A percentile compares a stretch with the other conserved stretches of the same genome.
Conservation (phyloP, 2,113 vertebrate genomes). For the Xiphophorus maculatus region DNA sequence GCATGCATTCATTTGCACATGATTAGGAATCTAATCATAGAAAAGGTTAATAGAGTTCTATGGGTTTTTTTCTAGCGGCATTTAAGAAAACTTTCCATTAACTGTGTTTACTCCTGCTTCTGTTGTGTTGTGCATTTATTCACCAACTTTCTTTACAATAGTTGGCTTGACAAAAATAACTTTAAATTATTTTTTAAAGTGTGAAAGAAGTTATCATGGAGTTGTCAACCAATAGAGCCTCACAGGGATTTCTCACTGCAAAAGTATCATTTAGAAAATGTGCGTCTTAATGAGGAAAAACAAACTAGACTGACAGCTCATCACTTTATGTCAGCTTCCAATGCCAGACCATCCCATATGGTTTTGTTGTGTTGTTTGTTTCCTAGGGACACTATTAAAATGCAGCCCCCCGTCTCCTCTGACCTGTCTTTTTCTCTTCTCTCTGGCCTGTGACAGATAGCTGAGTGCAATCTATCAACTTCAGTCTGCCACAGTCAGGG, state of each 20-base stretch:
- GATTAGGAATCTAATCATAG: slow-evolving; percentile 61
- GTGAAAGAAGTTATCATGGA: slow-evolving; percentile 38
- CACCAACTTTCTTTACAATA: slow-evolving; percentile 26
- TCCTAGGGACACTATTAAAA: slow-evolving; percentile 65
- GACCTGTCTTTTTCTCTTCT: slow-evolving; percentile 41
- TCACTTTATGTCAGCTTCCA: slow-evolving; percentile 49
- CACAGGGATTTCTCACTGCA: slow-evolving; percentile 32
- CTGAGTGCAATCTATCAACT: slow-evolving; percentile 69
- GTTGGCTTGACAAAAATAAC: slow-evolving; percentile 45
- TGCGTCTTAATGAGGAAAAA: slow-evolving; percentile 69
- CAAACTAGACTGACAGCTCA: slow-evolving; percentile 67
- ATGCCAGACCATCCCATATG: slow-evolving; percentile 57
- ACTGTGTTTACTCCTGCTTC: slow-evolving; percentile 15
- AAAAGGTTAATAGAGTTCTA: slow-evolving; percentile 65
- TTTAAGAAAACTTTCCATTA: slow-evolving; percentile 53
- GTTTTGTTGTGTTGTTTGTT: slow-evolving; percentile 46
- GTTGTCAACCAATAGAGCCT: slow-evolving; percentile 15
- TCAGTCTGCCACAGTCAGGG: slow-evolving; percentile 37
- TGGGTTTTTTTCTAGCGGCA: slow-evolving; percentile 16
- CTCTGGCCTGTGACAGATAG: slow-evolving; percentile 60
- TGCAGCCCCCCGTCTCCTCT: slow-evolving; percentile 44
- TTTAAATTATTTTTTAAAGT: slow-evolving; percentile 61
- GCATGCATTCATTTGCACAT: slow-evolving; percentile 37
- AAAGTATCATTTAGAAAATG: slow-evolving; percentile 53
- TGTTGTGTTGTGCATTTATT: slow-evolving; percentile 21